Conservation (phyloP, 2,888 invertebrate species). For the Habroteleia sp. region DNA sequence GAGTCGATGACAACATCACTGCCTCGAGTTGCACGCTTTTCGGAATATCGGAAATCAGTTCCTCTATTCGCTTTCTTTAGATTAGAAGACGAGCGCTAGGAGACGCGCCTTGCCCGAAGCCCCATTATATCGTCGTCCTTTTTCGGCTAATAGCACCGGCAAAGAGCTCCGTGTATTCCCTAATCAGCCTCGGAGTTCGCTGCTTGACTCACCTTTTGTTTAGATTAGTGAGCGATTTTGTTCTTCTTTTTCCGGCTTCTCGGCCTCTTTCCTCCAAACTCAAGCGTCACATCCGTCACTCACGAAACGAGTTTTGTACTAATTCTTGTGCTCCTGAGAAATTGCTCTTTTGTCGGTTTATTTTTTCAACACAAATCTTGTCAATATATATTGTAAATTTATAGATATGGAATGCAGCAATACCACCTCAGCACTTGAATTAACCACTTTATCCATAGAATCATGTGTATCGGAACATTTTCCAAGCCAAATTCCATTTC, state of each 20-base stretch:
- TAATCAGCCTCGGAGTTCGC: slow-evolving; percentile 40
- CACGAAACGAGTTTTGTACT: slow-evolving; percentile 34
- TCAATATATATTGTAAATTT: too few species aligned
- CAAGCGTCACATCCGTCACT: slow-evolving; percentile 58
- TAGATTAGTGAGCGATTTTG: slow-evolving; percentile 14
- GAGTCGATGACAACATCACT: slow-evolving; percentile 31
- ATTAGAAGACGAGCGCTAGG: slow-evolving; percentile 52
- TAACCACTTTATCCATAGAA: too few species aligned
- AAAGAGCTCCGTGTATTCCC: slow-evolving; percentile 39
- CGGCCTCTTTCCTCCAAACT: neutral
- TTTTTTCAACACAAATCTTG: slow-evolving; percentile 12
- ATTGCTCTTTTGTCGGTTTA: too few species aligned
- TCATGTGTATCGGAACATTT: too few species aligned
- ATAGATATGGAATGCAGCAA: too few species aligned
- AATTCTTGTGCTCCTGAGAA: too few species aligned
- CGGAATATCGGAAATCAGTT: slow-evolving; percentile 70
- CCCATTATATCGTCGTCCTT: slow-evolving; percentile 29
- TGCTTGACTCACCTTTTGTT: slow-evolving; percentile 50
- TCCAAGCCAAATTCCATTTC: too few species aligned
- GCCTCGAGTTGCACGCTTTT: slow-evolving; percentile 49
- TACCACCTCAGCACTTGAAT: too few species aligned
- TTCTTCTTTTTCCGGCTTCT: slow-evolving; percentile 13
- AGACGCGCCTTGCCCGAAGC: slow-evolving; percentile 62
- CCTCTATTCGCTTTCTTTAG: slow-evolving; percentile 68
- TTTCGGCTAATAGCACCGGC: neutral